Percentiles rank a stretch among this genome's conserved stretches.
These are phyloP conservation scores for Paratilapia polleni DNA, from an alignment of 2,113 vertebrate species.

Conservation along the genomic window DNA sequence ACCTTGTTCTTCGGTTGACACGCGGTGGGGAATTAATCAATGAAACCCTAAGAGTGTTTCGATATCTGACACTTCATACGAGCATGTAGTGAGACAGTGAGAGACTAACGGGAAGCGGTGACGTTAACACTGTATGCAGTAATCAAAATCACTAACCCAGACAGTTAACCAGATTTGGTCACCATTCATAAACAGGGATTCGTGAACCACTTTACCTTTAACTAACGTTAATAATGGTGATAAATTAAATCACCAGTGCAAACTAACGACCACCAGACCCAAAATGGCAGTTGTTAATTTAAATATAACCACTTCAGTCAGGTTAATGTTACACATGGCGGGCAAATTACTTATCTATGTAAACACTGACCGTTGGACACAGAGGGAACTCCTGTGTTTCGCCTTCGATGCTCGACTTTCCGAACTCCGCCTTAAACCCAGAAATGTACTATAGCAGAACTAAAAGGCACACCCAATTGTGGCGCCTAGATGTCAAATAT, in stretches of 20 bases:
- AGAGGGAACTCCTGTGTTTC: not conserved
- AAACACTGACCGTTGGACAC: constrained; percentile 2
- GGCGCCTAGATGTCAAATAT: accelerated
- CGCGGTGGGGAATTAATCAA: too few relatives aligned
- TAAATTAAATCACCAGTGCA: not conserved
- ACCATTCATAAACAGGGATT: not conserved
- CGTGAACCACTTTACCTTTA: not conserved
- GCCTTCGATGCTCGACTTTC: not conserved
- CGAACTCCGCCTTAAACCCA: not conserved
- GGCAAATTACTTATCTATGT: not conserved
- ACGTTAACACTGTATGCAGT: not conserved
- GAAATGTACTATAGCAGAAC: not conserved
- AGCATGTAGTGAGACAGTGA: too few relatives aligned
- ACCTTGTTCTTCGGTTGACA: too few relatives aligned
- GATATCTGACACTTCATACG: too few relatives aligned
- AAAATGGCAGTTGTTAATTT: not conserved
- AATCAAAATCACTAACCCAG: not conserved
- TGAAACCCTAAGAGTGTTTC: too few relatives aligned
- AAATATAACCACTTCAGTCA: not conserved
- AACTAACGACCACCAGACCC: not conserved
- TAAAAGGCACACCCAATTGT: too few relatives aligned
- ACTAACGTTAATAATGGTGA: not conserved
- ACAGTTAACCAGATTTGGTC: not conserved
- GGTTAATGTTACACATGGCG: not conserved
- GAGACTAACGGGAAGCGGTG: not conserved